A percentile compares a stretch with the other conserved stretches of the same genome.
These are phyloP conservation scores for Tromatobia lineatoria DNA, from an alignment of 2,888 invertebrate species.

Conservation along the genomic window DNA sequence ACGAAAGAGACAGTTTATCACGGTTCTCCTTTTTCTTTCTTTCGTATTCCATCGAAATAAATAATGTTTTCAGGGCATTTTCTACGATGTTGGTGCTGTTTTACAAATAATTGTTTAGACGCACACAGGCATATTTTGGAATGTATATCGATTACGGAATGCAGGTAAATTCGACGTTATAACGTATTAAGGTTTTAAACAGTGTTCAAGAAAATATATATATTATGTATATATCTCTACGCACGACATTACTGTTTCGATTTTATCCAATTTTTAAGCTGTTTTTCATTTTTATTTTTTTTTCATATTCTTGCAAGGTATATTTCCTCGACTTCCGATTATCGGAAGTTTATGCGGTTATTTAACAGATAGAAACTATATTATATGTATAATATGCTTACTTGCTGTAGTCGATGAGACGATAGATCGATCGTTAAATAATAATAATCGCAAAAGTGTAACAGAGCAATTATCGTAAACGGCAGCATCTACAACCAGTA, in stretches of 20 bases:
- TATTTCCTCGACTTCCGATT: slow-evolving; percentile 50
- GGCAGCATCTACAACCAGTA: background rate
- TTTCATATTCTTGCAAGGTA: slow-evolving; percentile 54
- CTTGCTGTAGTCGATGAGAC: slow-evolving; percentile 51
- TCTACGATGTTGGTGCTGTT: slow-evolving; percentile 63
- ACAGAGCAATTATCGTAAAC: background rate
- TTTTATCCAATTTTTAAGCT: slow-evolving; percentile 54
- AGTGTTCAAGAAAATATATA: slow-evolving; percentile 63
- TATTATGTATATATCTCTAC: slow-evolving; percentile 57
- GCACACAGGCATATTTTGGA: slow-evolving; percentile 62
- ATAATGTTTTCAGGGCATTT: slow-evolving; percentile 49
- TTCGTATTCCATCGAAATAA: background rate
- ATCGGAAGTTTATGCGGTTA: slow-evolving; percentile 49
- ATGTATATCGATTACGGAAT: slow-evolving; percentile 60
- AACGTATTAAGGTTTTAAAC: slow-evolving; percentile 54
- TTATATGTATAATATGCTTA: slow-evolving; percentile 43
- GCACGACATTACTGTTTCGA: slow-evolving; percentile 48
- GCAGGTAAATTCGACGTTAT: slow-evolving; percentile 54
- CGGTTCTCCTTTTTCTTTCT: background rate
- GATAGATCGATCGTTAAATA: slow-evolving; percentile 34
- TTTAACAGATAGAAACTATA: slow-evolving; percentile 51
- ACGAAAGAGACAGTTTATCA: slow-evolving; percentile 27
- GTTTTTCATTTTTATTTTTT: slow-evolving; percentile 13
- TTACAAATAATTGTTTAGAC: slow-evolving; percentile 60
- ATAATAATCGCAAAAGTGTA: background rate